These are phyloP conservation scores for Drosophila prostipennis DNA, from an alignment of 2,888 invertebrate species.

Conservation along the genomic window DNA sequence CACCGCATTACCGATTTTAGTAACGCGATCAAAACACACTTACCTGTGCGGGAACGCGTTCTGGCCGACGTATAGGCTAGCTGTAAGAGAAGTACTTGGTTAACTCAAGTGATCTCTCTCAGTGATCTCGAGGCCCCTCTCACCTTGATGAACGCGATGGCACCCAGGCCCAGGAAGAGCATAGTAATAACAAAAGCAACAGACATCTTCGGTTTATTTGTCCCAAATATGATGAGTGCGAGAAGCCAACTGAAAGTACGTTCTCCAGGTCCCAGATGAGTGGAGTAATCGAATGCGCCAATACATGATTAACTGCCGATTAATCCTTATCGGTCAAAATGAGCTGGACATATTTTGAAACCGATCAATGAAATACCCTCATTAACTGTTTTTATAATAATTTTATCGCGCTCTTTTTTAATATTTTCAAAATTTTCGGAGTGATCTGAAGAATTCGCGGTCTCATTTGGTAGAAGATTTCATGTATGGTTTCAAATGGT, in stretches of 20 bases:
- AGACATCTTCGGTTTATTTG: conserved; percentile 19
- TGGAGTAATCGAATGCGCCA: background rate
- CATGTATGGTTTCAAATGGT: too few relatives aligned
- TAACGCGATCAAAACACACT: conserved; percentile 13
- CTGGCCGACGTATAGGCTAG: conserved; percentile 18
- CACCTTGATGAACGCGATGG: conserved; percentile 45
- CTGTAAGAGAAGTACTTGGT: conserved; percentile 17
- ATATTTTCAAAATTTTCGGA: too few relatives aligned
- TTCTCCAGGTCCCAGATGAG: background rate
- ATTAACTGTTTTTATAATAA: too few relatives aligned
- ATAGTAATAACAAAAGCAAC: conserved; percentile 33
- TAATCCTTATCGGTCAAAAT: conserved; percentile 61
- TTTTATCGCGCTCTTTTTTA: too few relatives aligned
- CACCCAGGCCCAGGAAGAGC: conserved; percentile 34
- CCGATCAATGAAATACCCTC: background rate
- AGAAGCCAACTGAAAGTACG: conserved; percentile 18
- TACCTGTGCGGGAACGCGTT: conserved; percentile 13
- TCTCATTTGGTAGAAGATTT: too few relatives aligned
- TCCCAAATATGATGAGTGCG: background rate
- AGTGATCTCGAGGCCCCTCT: background rate
- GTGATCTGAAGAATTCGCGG: too few relatives aligned
- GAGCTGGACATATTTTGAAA: conserved; percentile 4
- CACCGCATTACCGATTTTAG: conserved; percentile 8
- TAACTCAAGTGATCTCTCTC: background rate
- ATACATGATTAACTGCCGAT: background rate